Percentiles rank a stretch among this genome's conserved stretches.
These are phyloP conservation scores for Aurelia aurita DNA, from an alignment of 30 jellyfish, hydroid and myxozoan species.

Conservation along the genomic window DNA sequence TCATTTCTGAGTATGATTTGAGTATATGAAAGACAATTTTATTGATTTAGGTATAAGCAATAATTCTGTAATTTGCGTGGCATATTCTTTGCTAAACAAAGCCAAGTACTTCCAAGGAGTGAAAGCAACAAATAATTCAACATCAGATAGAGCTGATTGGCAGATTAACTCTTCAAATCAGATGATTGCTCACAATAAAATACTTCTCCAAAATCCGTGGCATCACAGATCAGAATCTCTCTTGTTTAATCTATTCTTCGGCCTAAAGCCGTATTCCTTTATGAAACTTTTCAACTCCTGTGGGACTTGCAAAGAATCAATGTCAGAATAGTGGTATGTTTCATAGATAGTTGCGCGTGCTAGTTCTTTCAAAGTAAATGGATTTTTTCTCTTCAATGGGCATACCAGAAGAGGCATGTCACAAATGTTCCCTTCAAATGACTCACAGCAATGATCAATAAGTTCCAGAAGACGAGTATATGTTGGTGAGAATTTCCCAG, in stretches of 20 bases:
- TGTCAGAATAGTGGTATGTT: slow-evolving; percentile 11
- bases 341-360: slow-evolving; percentile 58
- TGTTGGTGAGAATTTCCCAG: slow-evolving; percentile 51
- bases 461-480: slow-evolving; percentile 50
- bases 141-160: no score
- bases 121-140: no score
- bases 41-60: no score
- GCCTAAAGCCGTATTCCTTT: slow-evolving; percentile 35
- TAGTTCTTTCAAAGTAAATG: slow-evolving; percentile 43
- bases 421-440: slow-evolving; percentile 16
- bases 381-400: slow-evolving; percentile 40
- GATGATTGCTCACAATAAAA: no score
- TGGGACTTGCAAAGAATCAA: slow-evolving; percentile 59
- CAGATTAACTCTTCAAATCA: no score
- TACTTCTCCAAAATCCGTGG: no score
- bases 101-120: no score
- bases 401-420: slow-evolving; percentile 41
- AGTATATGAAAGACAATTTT: no score
- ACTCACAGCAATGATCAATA: slow-evolving; percentile 38
- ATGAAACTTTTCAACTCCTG: slow-evolving; percentile 40
- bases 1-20: no score
- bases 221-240: no score
- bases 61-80: no score
- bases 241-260: neutral
- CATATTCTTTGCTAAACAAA: no score